These are phyloP conservation scores for Hydractinia symbiolongicarpus DNA, from an alignment of 30 jellyfish, hydroid and myxozoan species.

Conservation along the genomic window DNA sequence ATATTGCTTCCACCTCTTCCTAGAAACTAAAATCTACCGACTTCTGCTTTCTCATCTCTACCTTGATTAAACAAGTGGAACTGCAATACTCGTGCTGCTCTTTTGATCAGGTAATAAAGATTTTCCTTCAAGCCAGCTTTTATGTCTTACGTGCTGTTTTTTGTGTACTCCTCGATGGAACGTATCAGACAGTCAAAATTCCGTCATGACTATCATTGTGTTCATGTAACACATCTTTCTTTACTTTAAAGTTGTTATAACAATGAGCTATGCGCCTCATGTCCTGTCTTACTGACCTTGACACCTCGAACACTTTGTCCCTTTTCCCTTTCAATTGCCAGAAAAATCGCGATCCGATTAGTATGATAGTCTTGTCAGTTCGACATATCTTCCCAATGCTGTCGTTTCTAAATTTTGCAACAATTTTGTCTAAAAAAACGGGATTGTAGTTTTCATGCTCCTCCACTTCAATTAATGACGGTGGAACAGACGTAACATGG, in stretches of 20 bases:
- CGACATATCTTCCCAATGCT: constrained; percentile 18
- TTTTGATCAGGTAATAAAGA: constrained; percentile 11
- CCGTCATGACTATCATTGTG: too few species aligned
- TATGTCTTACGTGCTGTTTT: background rate
- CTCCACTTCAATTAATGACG: too few species aligned
- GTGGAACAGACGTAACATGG: too few species aligned
- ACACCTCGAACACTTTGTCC: constrained; percentile 10
- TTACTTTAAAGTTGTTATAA: too few species aligned
- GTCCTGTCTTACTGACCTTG: constrained; percentile 17
- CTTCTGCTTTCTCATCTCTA: background rate
- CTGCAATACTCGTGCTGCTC: constrained; percentile 22
- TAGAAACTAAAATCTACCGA: constrained; percentile 24
- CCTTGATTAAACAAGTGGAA: constrained; percentile 4
- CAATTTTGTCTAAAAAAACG: constrained; percentile 2
- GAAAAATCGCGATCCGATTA: constrained; percentile 11
- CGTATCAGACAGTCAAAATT: background rate
- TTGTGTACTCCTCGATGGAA: constrained; percentile 19
- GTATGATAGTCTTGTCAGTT: constrained; percentile 11
- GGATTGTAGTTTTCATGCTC: too few species aligned
- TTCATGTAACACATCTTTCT: too few species aligned
- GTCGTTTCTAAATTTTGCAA: constrained; percentile 3
- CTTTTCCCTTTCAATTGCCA: background rate
- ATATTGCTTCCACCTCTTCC: too few species aligned
- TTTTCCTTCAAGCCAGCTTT: constrained; percentile 24
- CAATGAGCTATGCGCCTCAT: constrained; percentile 30